Evolutionary conservation across 2,888 invertebrate genomes (phyloP).

Genomic region (Drosophila helvetica): DNA sequence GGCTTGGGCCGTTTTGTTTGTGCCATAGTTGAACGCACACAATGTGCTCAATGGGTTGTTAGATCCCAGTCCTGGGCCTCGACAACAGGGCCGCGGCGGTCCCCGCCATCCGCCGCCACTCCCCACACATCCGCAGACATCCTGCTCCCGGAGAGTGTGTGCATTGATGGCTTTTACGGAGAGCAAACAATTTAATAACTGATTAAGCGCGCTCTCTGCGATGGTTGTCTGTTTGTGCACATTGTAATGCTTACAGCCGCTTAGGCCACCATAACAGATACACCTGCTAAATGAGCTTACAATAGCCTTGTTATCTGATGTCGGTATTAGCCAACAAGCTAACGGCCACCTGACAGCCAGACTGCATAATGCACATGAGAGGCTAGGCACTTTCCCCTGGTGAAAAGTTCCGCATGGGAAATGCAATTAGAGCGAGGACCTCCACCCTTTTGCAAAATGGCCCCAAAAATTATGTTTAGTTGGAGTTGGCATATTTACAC

Average conservation of each 20-base stretch:
- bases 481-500: constrained; percentile 1
- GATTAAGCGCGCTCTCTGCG: constrained; percentile 42
- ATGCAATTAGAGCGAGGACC: constrained; percentile 33
- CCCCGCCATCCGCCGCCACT: constrained; percentile 8
- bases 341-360: constrained; percentile 43
- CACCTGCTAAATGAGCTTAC: constrained; percentile 14
- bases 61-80: constrained; percentile 3
- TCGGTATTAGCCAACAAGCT: constrained; percentile 3
- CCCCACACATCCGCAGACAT: constrained; percentile 14
- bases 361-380: constrained; percentile 5
- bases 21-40: constrained; percentile 52
- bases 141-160: constrained; percentile 41
- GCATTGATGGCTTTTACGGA: constrained; percentile 45
- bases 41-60: constrained; percentile 56
- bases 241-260: constrained; percentile 22
- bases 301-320: constrained; percentile 11
- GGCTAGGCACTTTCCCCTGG: neutral
- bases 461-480: constrained; percentile 8
- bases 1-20: constrained; percentile 43
- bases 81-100: neutral
- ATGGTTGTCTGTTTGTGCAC: constrained; percentile 8
- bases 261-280: constrained; percentile 2
- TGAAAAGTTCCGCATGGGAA: constrained; percentile 15
- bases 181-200: constrained; percentile 60
- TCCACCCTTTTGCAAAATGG: neutral